Percentiles rank a stretch among this genome's conserved stretches.
phyloP scores from a whole-genome alignment of 2,888 invertebrate species.

The Hypomecis atomaria region DNA sequence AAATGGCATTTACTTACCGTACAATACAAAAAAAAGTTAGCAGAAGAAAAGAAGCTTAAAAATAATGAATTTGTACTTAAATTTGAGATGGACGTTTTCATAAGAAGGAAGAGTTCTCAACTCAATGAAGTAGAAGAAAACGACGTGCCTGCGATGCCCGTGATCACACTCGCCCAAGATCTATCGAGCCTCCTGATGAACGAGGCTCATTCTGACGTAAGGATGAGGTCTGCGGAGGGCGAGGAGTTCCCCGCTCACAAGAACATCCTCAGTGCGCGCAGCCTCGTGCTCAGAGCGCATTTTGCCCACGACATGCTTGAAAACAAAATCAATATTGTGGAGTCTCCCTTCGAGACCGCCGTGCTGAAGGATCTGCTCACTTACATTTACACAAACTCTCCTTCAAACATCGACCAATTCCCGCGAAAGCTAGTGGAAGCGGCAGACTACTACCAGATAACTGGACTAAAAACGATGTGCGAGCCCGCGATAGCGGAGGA shows the following conservation, averaged over 20 bases:
- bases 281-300: conserved; percentile 13
- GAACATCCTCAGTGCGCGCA: conserved; percentile 7
- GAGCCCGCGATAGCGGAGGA: not conserved
- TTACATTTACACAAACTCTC: conserved; percentile 17
- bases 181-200: not conserved
- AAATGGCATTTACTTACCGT: no score
- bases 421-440: conserved; percentile 6
- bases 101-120: not conserved
- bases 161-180: not conserved
- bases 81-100: not conserved
- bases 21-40: no score
- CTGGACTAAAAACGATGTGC: conserved; percentile 7
- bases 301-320: conserved; percentile 13
- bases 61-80: not conserved
- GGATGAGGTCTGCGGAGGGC: conserved; percentile 11
- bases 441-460: conserved; percentile 19
- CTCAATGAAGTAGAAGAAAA: not conserved
- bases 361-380: conserved; percentile 7
- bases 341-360: conserved; percentile 9
- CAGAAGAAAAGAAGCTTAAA: no score
- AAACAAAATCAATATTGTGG: conserved; percentile 8
- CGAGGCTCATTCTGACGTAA: conserved; percentile 2
- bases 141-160: not conserved
- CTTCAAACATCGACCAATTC: not conserved
- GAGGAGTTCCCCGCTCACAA: no score